Evolutionary conservation across 2,113 vertebrate species (phyloP).

Genomic region (Phrynocephalus versicolor): DNA sequence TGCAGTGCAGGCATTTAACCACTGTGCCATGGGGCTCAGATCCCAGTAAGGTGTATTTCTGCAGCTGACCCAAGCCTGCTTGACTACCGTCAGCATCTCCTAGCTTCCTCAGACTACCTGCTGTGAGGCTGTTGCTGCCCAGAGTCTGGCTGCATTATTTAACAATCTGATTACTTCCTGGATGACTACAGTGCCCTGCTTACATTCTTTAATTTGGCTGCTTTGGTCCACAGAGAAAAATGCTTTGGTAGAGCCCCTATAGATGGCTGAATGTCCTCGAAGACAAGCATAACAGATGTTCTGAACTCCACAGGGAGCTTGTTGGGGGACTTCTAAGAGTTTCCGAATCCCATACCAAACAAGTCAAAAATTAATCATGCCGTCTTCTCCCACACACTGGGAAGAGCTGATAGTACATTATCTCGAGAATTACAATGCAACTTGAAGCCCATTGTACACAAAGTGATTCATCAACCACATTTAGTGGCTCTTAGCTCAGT

Average conservation of each 20-base stretch:
- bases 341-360: constrained; percentile 52
- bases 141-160: neutral
- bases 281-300: constrained; percentile 35
- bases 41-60: too few species aligned
- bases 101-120: neutral
- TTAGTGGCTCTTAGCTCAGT: too few species aligned
- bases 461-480: too few species aligned
- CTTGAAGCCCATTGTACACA: too few species aligned
- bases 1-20: too few species aligned
- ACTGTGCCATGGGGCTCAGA: too few species aligned
- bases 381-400: constrained; percentile 32
- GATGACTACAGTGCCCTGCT: constrained; percentile 8
- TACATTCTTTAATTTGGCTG: constrained; percentile 29
- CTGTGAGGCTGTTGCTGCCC: neutral
- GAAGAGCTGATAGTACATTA: neutral
- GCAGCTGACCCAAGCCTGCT: neutral
- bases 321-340: neutral
- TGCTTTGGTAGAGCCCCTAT: constrained; percentile 32
- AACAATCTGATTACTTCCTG: constrained; percentile 37
- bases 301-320: constrained; percentile 39
- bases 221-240: neutral
- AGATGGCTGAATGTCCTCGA: constrained; percentile 50
- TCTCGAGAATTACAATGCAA: too few species aligned
- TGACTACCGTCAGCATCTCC: neutral
- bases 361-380: constrained; percentile 54